Conservation (phyloP, 2,797 vertebrate genomes). For the Oceanodroma leucorhoa region DNA sequence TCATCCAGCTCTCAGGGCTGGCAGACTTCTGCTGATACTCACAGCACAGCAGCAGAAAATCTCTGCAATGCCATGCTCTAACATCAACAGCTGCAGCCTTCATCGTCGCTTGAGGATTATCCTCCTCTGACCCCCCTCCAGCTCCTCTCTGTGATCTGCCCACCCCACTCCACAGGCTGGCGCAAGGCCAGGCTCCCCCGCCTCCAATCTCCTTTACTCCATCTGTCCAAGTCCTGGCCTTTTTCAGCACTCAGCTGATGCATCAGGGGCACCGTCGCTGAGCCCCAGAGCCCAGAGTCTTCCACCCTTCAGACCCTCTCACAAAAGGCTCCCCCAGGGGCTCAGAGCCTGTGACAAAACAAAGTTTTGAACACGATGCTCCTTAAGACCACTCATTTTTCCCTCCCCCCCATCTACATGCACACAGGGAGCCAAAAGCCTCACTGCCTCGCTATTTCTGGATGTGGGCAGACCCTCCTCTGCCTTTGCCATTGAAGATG, state of each 20-base stretch:
- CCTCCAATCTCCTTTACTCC: not conserved
- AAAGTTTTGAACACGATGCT: not conserved
- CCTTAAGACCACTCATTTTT: not conserved
- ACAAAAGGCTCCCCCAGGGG: not conserved
- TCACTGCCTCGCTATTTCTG: not conserved
- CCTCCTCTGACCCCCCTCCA: not conserved
- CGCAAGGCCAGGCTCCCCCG: not conserved
- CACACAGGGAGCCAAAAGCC: not conserved
- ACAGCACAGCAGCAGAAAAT: not conserved
- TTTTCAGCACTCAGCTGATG: conserved; percentile 11
- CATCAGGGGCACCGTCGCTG: not conserved
- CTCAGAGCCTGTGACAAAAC: not conserved
- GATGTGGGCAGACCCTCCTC: not conserved
- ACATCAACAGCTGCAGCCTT: conserved; percentile 29
- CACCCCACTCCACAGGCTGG: not conserved
- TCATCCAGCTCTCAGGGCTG: not conserved
- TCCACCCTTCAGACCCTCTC: not conserved
- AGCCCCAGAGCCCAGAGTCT: not conserved
- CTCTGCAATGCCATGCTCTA: not conserved
- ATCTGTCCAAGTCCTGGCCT: conserved; percentile 34
- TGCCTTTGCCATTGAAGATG: not conserved
- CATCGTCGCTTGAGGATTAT: not conserved
- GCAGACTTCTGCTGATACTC: not conserved
- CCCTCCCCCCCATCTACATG: not conserved
- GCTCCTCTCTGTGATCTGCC: conserved; percentile 2